Percentiles rank a stretch among this genome's conserved stretches.
Evolutionary conservation across 2,113 vertebrate species (phyloP).

Genomic region (Rhagologus leucostigma): DNA sequence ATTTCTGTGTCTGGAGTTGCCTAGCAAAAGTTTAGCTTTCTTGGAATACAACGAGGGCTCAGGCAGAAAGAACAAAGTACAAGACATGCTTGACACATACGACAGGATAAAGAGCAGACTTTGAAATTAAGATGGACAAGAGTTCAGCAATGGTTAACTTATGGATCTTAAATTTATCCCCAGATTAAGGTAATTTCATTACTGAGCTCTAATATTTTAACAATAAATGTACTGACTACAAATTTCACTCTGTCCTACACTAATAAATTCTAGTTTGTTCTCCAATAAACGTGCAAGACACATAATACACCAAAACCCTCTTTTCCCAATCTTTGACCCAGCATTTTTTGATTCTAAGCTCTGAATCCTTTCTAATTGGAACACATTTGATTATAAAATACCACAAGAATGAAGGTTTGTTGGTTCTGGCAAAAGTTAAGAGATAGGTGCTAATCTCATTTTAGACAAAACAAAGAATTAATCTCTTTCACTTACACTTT

Average conservation of each 20-base stretch:
- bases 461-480: not conserved
- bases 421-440: not conserved
- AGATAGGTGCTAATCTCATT: not conserved
- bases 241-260: not conserved
- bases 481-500: not conserved
- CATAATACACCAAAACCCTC: not conserved
- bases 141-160: not conserved
- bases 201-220: not conserved
- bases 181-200: not conserved
- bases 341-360: not conserved
- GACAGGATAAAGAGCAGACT: not conserved
- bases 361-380: not conserved
- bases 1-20: not conserved
- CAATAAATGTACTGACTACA: not conserved
- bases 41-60: not conserved
- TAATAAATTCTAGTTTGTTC: not conserved
- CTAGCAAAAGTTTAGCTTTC: not conserved
- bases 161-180: not conserved
- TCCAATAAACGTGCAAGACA: not conserved
- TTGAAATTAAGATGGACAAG: not conserved
- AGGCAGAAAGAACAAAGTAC: not conserved
- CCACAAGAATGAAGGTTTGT: not conserved
- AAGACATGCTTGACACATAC: not conserved
- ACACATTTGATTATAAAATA: not conserved
- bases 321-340: not conserved